phyloP scores from a whole-genome alignment of 2,888 invertebrate species.

The Drosophila lutescens region DNA sequence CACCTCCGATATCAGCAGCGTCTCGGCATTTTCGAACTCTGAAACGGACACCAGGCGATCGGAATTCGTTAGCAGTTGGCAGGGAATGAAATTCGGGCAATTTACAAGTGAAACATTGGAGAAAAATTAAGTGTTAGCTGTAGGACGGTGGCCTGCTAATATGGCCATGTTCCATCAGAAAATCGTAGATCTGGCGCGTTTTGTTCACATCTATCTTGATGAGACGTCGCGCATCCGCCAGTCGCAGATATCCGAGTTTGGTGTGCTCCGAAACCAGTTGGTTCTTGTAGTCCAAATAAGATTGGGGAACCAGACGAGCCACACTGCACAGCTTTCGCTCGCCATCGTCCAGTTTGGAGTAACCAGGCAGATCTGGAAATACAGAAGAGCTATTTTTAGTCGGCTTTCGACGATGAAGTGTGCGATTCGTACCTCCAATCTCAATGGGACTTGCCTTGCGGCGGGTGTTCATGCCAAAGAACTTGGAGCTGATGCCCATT shows the following conservation, averaged over 20 bases:
- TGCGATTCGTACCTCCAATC: constrained; percentile 69
- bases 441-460: constrained; percentile 83
- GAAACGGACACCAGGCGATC: neutral
- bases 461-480: constrained; percentile 62
- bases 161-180: constrained; percentile 89
- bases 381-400: neutral
- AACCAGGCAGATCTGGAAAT: constrained; percentile 89
- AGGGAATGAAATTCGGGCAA: neutral
- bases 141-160: constrained; percentile 83
- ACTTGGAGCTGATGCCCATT: constrained; percentile 69
- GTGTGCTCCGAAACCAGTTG: constrained; percentile 90
- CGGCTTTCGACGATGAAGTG: neutral
- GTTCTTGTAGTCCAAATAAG: constrained; percentile 91
- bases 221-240: constrained; percentile 92
- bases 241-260: constrained; percentile 89
- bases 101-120: constrained; percentile 59
- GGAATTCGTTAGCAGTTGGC: neutral
- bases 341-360: constrained; percentile 88
- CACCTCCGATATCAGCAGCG: constrained; percentile 97
- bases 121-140: constrained; percentile 20
- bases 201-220: constrained; percentile 97
- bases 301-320: constrained; percentile 90
- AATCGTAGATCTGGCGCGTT: constrained; percentile 94
- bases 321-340: constrained; percentile 92
- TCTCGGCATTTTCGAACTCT: constrained; percentile 97